These are phyloP conservation scores for Limnephilus auricula DNA, from an alignment of 2,888 invertebrate species.

Conservation along the genomic window DNA sequence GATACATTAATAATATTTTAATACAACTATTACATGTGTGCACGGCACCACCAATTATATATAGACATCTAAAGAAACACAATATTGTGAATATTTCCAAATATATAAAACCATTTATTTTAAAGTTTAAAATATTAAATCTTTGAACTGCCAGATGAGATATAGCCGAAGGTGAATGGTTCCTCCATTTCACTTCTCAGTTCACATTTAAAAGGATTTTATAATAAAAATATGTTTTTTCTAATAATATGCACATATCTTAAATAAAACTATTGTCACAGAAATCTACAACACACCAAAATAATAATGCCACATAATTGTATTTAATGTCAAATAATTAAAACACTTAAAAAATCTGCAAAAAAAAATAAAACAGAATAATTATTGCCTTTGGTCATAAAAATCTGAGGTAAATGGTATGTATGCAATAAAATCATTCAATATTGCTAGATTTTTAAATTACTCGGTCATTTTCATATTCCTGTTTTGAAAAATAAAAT, in stretches of 20 bases:
- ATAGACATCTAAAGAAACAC: background rate
- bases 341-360: conserved; percentile 31
- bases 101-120: background rate
- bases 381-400: conserved; percentile 22
- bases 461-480: background rate
- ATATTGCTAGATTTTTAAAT: conserved; percentile 21
- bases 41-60: conserved; percentile 24
- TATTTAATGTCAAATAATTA: conserved; percentile 43
- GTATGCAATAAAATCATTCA: background rate
- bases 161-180: background rate
- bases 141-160: background rate
- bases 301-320: conserved; percentile 40
- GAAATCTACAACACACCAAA: conserved; percentile 34
- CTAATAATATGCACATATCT: conserved; percentile 7
- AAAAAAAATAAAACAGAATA: conserved; percentile 15
- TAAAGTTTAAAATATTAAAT: background rate
- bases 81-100: background rate
- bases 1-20: conserved; percentile 12
- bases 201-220: background rate
- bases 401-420: conserved; percentile 40
- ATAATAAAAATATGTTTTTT: background rate
- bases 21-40: conserved; percentile 37
- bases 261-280: conserved; percentile 32
- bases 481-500: conserved; percentile 9
- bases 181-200: background rate